phyloP scores from a whole-genome alignment of 2,888 invertebrate genomes.

The Andrena bucephala region DNA sequence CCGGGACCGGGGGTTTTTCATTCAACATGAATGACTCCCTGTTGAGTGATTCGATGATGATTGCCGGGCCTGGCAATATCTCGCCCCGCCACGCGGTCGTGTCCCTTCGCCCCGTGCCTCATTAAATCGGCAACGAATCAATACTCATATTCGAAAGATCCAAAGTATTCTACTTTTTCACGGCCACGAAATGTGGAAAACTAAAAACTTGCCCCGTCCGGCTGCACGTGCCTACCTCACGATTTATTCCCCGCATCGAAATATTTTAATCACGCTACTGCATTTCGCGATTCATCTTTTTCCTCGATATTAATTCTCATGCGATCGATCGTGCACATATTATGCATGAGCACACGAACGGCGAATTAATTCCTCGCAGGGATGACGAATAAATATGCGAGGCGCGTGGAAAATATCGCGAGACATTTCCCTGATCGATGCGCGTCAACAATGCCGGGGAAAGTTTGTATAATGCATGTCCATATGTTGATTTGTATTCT shows the following conservation, averaged over 20 bases:
- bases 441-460: no score
- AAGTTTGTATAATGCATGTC: no score
- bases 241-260: constrained; percentile 1
- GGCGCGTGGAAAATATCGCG: no score
- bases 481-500: no score
- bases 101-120: neutral
- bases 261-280: neutral
- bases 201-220: constrained; percentile 24
- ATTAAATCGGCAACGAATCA: constrained; percentile 36
- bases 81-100: neutral
- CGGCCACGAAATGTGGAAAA: neutral
- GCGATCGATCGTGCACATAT: no score
- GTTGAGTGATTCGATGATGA: constrained; percentile 24
- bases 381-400: constrained; percentile 5
- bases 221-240: neutral
- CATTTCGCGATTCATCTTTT: neutral
- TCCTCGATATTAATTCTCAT: no score
- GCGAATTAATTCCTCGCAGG: constrained; percentile 7
- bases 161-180: constrained; percentile 4
- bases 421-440: no score
- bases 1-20: constrained; percentile 42
- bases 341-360: neutral
- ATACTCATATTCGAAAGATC: constrained; percentile 22
- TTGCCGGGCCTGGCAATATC: constrained; percentile 3
- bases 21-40: constrained; percentile 42